phyloP scores from a whole-genome alignment of 2,113 vertebrate genomes.

The Apaloderma vittatum region DNA sequence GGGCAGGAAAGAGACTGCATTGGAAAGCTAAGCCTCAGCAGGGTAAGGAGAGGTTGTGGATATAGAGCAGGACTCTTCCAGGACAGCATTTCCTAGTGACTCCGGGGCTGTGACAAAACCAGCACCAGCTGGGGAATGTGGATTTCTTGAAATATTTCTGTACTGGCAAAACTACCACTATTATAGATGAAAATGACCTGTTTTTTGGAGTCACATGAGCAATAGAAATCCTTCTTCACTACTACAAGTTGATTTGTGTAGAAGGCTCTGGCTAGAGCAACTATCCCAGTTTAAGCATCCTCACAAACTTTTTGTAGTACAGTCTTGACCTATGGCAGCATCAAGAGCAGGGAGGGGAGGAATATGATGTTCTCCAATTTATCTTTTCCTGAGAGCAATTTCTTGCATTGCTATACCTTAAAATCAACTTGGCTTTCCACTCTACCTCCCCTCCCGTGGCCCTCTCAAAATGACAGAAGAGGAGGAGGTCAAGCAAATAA shows the following conservation, averaged over 20 bases:
- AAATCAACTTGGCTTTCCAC: not conserved
- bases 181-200: not conserved
- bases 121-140: not conserved
- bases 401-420: not conserved
- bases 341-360: not conserved
- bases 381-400: not conserved
- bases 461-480: rapidly evolving
- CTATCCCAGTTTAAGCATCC: not conserved
- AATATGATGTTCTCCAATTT: not conserved
- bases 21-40: not conserved
- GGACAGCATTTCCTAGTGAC: not conserved
- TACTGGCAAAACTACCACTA: not conserved
- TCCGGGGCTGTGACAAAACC: not conserved
- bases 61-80: not conserved
- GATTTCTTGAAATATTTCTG: not conserved
- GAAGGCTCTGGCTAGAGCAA: not conserved
- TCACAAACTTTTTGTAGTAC: not conserved
- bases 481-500: rapidly evolving
- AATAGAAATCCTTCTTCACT: not conserved
- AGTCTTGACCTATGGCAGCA: not conserved
- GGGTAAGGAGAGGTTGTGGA: not conserved
- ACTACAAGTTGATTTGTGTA: not conserved
- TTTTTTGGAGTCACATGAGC: not conserved
- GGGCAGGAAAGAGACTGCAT: not conserved
- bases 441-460: rapidly evolving